These are phyloP conservation scores for Clarias gariepinus DNA, from an alignment of 2,113 vertebrate genomes.

Conservation along the genomic window DNA sequence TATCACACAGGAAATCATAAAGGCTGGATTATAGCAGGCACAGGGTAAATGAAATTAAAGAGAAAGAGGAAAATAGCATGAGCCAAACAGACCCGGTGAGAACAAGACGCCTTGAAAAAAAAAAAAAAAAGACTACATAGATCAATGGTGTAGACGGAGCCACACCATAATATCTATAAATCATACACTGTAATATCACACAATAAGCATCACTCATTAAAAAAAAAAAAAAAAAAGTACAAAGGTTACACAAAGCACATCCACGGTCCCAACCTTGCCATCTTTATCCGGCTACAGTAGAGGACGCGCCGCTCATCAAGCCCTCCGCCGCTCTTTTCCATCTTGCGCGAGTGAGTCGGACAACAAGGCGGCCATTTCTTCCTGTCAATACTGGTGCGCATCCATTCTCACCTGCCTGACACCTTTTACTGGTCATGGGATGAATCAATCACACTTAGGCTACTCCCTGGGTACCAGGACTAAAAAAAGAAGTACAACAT, in stretches of 20 bases:
- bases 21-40: conserved; percentile 47
- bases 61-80: conserved; percentile 43
- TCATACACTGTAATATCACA: background rate
- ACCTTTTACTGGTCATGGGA: conserved; percentile 86
- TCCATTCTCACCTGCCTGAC: conserved; percentile 88
- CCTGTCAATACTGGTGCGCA: conserved; percentile 76
- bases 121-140: background rate
- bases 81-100: conserved; percentile 33
- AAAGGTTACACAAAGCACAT: background rate
- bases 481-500: conserved; percentile 86
- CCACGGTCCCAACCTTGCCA: background rate
- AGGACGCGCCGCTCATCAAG: conserved; percentile 38
- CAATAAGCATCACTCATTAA: background rate
- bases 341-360: conserved; percentile 71
- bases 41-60: conserved; percentile 47
- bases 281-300: background rate
- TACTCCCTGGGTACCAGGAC: conserved; percentile 86
- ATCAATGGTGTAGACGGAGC: background rate
- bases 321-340: conserved; percentile 11
- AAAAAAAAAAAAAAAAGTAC: background rate
- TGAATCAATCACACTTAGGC: conserved; percentile 95
- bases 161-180: background rate
- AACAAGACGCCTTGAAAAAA: background rate
- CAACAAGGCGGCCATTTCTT: conserved; percentile 73
- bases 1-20: conserved; percentile 55